Evolutionary conservation across 2,113 vertebrate species (phyloP).

Genomic region (Sylvietta virens): DNA sequence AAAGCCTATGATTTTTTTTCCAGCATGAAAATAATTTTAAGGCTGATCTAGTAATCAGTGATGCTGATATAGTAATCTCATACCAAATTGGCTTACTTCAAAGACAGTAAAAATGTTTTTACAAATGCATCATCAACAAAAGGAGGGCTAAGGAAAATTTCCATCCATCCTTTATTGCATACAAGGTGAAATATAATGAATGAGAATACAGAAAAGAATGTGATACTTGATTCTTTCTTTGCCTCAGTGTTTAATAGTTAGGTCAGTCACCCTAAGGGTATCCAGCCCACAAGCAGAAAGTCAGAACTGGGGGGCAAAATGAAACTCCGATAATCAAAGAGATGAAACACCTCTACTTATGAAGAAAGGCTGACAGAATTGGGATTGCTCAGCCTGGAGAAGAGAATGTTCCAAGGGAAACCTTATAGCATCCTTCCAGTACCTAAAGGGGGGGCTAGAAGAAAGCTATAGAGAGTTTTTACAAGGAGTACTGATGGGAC

Average conservation of each 20-base stretch:
- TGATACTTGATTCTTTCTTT: background rate
- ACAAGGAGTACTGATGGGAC: no score
- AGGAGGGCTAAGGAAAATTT: background rate
- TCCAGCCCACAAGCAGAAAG: background rate
- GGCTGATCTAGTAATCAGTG: background rate
- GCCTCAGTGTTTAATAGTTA: background rate
- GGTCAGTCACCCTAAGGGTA: no score
- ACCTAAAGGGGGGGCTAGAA: background rate
- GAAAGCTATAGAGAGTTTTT: background rate
- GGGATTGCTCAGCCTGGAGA: background rate
- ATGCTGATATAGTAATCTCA: background rate
- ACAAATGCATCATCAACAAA: background rate
- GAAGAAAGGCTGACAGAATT: background rate
- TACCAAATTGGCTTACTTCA: background rate
- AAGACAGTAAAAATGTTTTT: background rate
- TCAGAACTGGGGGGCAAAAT: background rate
- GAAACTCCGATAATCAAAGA: background rate
- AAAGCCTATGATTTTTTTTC: background rate
- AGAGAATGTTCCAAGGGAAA: background rate
- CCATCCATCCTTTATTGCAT: background rate
- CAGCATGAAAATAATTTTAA: background rate
- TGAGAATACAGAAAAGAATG: background rate
- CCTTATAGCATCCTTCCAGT: background rate
- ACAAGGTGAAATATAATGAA: background rate
- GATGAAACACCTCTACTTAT: background rate